Evolutionary conservation across 2,797 vertebrate species (phyloP), one percentile per base, ranked within the genome.

Genomic region (Protonibea diacanthus): DNA sequence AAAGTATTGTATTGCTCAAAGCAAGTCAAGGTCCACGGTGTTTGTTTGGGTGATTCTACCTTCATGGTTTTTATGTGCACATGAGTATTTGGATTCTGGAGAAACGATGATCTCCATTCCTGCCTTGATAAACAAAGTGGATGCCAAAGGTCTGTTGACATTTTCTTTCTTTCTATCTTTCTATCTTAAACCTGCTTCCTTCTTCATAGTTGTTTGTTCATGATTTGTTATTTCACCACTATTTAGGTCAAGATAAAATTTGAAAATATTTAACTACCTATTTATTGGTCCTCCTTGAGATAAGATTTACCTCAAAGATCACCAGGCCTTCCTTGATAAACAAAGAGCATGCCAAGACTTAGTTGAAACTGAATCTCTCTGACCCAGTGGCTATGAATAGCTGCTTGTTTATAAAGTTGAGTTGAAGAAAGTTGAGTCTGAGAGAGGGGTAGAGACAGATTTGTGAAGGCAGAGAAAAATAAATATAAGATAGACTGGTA

Each of bases 321-420:
- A 4, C 51, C 29, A 33, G 33, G 52, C 18, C 1, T 27, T 60
- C 20, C 20, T 25, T 40, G 47, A 40, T 58, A 6, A 59, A 23
- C 64, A 55, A 20, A 42, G 9, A 18, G 27, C 42, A 15, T n/a
- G 62, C 67, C 44, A 78, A 66, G 49, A 25, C 58, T 76, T 5
- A 23, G 62, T 15, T 76, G 84, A 86, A 91, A 92, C 74, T 7
- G 23, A 80, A 92, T 75, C 86, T 57, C 55, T 70, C 23, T 88
- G 86, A 85, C 88, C 83, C 67, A 44, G 82, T 67, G 47, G n/a
- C 86, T 92, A 87, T 80, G 15, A 88, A 92, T 92, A 93, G 86
- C 73, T 72, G 57, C 81, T 74, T 89, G 83, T 91, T 91, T 88
- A 64, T 67, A 27, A 13, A 33, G 33, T 33, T 33, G 1, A 7